phyloP scores from a whole-genome alignment of 2,113 vertebrate genomes.

The Hymenochirus boettgeri region DNA sequence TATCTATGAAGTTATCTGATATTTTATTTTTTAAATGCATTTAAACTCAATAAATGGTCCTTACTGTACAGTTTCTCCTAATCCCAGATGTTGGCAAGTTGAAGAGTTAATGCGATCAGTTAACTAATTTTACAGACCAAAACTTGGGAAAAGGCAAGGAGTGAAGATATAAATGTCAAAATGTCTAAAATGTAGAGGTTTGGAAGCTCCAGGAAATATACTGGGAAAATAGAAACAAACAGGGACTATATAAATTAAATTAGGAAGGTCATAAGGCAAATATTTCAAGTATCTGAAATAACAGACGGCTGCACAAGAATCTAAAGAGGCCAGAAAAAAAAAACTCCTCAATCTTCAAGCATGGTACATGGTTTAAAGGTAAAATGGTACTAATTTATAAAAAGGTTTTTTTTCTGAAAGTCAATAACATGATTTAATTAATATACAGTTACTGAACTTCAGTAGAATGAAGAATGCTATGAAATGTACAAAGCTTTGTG shows the following conservation, averaged over 20 bases:
- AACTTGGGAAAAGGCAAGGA: conserved; percentile 1
- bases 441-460: too few relatives aligned
- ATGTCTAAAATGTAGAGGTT: conserved; percentile 10
- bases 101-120: background rate
- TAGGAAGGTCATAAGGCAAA: conserved; percentile 8
- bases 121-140: too few relatives aligned
- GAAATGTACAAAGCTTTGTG: too few relatives aligned
- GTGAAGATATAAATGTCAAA: conserved; percentile 1
- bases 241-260: background rate
- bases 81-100: background rate
- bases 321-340: background rate
- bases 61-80: background rate
- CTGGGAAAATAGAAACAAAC: background rate
- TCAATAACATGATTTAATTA: too few relatives aligned
- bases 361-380: too few relatives aligned
- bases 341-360: too few relatives aligned
- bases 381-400: too few relatives aligned
- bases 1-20: conserved; percentile 59
- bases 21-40: background rate
- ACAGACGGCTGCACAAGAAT: background rate
- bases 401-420: too few relatives aligned
- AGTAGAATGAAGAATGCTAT: too few relatives aligned
- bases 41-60: too few relatives aligned
- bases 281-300: conserved; percentile 11
- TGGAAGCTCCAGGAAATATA: background rate